Base-by-base conservation (phyloP, 1,140 invertebrate species). In the Pectinophora gossypiella region DNA sequence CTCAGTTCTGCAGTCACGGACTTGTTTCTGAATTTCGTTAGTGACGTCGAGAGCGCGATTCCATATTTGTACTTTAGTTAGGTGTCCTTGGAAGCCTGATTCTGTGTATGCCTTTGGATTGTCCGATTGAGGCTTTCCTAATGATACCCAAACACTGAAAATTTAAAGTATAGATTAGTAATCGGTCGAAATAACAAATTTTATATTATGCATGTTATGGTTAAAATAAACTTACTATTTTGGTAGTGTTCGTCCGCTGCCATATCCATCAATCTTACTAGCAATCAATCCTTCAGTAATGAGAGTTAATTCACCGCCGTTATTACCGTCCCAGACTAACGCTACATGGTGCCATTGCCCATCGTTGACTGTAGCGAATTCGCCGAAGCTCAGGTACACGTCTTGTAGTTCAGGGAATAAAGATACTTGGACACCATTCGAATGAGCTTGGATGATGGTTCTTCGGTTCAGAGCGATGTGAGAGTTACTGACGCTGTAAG, bases 271-370 rank as follows among this genome's bases (percentile, higher is more conserved):
- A 45, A 95, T 90, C 79, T 96, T 96, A 64, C 95, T 96, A 6
- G 96, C 96, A 57, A 98, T 97, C 7, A 98, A 90, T 21, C 95
- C 96, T 90, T 98, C 97, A 0, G 96, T 97, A 23, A 98, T 95
- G 3, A 99, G 87, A 42, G 94, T 94, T 18, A 98, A 85, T 76
- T 95, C 93, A 51, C 95, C 95, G 12, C 95, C 93, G 42, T 92
- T 93, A 27, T 91, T 90, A n/a, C 95, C 95, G 61, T 96, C 93
- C 97, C 97, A 99, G 12, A 97, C 94, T 18, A 99, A 89, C 13
- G 97, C 96, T 13, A 99, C 91, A 76, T 99, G 97, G 90, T 99
- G 97, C 97, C 97, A 99, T 76, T 97, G 95, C 7, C 96, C 97
- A 72, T 98, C 97, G 66, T 98, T 98, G 16, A 99, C 94, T 0